Percentiles rank a stretch among this genome's conserved stretches.
Conservation (phyloP, 2,888 invertebrate genomes). For the Parnassius smintheus region DNA sequence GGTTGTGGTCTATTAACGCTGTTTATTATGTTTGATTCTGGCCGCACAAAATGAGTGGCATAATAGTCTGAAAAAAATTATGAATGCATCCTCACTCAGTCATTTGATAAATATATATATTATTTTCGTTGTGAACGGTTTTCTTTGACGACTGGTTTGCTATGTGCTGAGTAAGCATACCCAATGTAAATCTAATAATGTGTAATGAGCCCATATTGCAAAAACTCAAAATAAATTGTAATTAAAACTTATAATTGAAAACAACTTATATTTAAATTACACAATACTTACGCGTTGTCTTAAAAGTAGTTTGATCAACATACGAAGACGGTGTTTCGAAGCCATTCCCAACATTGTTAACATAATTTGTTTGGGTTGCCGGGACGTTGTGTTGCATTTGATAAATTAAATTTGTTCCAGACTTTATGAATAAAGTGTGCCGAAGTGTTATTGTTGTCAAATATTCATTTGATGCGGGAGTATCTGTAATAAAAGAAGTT, state of each 20-base stretch:
- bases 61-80: slow-evolving; percentile 1
- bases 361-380: slow-evolving; percentile 2
- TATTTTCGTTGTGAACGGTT: too few relatives aligned
- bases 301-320: neutral
- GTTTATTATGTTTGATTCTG: neutral
- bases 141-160: too few relatives aligned
- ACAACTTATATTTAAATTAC: neutral
- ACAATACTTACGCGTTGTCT: slow-evolving; percentile 1
- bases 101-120: too few relatives aligned
- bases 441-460: slow-evolving; percentile 20
- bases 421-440: slow-evolving; percentile 4
- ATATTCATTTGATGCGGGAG: slow-evolving; percentile 13
- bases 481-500: slow-evolving; percentile 12
- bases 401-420: slow-evolving; percentile 1
- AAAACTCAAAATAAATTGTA: too few relatives aligned
- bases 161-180: too few relatives aligned
- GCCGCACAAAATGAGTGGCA: neutral
- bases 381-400: neutral
- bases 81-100: neutral
- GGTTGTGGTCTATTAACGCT: neutral
- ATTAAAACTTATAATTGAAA: too few relatives aligned
- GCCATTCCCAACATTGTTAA: neutral
- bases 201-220: too few relatives aligned
- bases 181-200: too few relatives aligned
- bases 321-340: slow-evolving; percentile 1